Evolutionary conservation across 2,888 invertebrate species (phyloP), one percentile per base, ranked within the genome.

Genomic region (Synanthedon vespiformis): DNA sequence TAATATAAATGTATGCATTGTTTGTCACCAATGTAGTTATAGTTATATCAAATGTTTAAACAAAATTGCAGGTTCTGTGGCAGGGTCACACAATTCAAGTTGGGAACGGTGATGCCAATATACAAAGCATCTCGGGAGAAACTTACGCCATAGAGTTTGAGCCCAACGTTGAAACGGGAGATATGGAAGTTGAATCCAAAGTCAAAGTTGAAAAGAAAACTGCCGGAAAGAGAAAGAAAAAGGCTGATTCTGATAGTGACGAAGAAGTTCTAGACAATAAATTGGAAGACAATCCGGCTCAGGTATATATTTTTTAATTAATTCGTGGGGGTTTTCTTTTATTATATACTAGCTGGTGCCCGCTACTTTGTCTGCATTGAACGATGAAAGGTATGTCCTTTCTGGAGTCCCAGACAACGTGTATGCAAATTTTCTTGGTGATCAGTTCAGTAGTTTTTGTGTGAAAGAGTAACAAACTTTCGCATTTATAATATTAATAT

Each of bases 81-180:
- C 90, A 91, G 80, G 90, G 90, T 14, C 90, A 90, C 63, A 88
- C 90, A n/a, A 90, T 91, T 56, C 89, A 90, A 77, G 90, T 90
- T 11, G 90, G 90, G 60, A 88, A 89, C 72, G 84, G 85, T 40
- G 75, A 81, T 52, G 77, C 72, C 8, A 83, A 72, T 58, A 68
- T 87, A 55, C 82, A 83, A 61, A 69, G 65, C 4, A 63, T 86
- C 61, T 34, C 34, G 8, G 72, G 72, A 8, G 74, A 73, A 10
- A 65, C 79, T 16, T 86, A 84, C 60, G 81, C 74, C 57, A 77
- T 87, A 60, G 77, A 77, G 54, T 87, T 84, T 74, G 81, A 71
- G 13, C 58, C 75, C 50, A 80, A 74, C 55, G 81, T 82, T 11
- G 82, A 81, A 48, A 57, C 70, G 14, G 61, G 60, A 44, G 76